Conservation (phyloP, 2,888 invertebrate species). For the Rhogogaster chlorosoma region DNA sequence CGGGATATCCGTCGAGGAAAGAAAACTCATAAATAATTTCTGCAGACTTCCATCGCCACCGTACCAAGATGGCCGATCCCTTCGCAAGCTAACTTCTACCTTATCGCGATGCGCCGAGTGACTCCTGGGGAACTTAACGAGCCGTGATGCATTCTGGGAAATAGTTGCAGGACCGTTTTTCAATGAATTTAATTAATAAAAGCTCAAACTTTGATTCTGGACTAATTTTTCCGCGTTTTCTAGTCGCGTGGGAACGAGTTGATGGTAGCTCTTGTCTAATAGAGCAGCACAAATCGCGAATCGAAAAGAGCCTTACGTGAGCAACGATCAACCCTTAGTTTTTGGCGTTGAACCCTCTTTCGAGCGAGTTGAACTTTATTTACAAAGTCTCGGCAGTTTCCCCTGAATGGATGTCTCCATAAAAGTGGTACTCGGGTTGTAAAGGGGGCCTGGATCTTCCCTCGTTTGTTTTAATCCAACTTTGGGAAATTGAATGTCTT, state of each 20-base stretch:
- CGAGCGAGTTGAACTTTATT: constrained; percentile 36
- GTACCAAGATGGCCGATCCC: constrained; percentile 17
- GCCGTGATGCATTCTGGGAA: constrained; percentile 2
- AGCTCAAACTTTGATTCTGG: background rate
- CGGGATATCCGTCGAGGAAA: background rate
- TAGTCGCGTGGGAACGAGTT: background rate
- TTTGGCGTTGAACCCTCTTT: background rate
- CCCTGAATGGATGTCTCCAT: constrained; percentile 18
- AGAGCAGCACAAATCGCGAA: background rate
- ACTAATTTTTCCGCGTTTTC: background rate
- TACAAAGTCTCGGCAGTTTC: constrained; percentile 38
- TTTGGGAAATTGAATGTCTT: constrained; percentile 40
- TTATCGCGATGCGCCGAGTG: constrained; percentile 29
- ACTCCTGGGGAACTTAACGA: constrained; percentile 34
- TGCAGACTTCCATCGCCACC: background rate
- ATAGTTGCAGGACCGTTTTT: background rate
- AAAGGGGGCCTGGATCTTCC: constrained; percentile 9
- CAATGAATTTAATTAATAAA: background rate
- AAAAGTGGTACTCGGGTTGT: constrained; percentile 21
- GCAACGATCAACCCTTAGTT: background rate
- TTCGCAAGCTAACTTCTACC: constrained; percentile 5
- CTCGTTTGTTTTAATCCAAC: constrained; percentile 43
- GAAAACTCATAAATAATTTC: background rate
- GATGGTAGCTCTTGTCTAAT: background rate
- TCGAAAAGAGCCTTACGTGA: background rate